Conservation (phyloP, 2,797 vertebrate genomes). For the Rallus crepitans region DNA sequence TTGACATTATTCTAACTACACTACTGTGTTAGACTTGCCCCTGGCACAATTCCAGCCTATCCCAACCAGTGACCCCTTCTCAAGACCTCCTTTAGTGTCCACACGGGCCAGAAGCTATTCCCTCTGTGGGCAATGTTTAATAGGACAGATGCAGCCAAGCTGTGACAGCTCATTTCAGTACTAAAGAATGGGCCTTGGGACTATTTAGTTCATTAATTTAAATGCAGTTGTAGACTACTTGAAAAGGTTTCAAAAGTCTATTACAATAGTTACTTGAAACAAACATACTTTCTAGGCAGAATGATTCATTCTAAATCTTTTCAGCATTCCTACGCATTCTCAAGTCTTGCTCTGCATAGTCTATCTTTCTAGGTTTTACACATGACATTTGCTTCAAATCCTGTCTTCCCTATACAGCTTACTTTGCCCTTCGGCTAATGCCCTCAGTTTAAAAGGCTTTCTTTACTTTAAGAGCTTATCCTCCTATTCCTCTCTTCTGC, state of each 20-base stretch:
- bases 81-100: background rate
- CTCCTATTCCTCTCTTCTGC: background rate
- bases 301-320: background rate
- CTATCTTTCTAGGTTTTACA: background rate
- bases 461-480: constrained; percentile 12
- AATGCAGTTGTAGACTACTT: background rate
- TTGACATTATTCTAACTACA: background rate
- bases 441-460: background rate
- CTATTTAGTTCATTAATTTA: background rate
- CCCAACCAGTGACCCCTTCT: background rate
- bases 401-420: background rate
- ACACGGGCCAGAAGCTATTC: background rate
- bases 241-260: background rate
- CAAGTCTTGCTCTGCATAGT: background rate
- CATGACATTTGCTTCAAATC: background rate
- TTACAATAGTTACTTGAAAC: background rate
- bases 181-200: background rate
- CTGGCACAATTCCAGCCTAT: background rate
- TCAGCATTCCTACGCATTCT: background rate
- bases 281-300: background rate
- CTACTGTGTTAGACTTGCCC: background rate
- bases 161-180: background rate
- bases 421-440: background rate
- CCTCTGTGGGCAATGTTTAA: background rate
- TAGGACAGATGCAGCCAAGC: background rate